A percentile compares a stretch with the other conserved stretches of the same genome.
Evolutionary conservation across 2,888 invertebrate genomes (phyloP).

Genomic region (Callyntrura sp.): DNA sequence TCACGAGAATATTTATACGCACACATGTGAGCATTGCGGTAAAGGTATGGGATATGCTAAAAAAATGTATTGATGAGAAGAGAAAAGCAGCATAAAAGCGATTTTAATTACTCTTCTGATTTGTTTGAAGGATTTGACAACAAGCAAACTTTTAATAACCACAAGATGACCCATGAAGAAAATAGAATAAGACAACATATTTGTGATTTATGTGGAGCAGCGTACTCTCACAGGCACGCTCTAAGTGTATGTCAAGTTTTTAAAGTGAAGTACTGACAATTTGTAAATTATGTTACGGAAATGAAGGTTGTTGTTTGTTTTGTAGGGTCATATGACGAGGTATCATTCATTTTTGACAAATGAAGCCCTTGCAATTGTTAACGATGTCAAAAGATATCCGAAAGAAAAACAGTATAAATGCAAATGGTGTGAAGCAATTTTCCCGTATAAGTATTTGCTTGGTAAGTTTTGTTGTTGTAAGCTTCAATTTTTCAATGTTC

Average conservation of each 20-base stretch:
- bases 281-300: too few relatives aligned
- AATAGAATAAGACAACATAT: slow-evolving; percentile 16
- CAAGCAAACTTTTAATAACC: not conserved
- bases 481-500: not conserved
- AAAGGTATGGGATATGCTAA: slow-evolving; percentile 49
- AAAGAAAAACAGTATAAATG: slow-evolving; percentile 13
- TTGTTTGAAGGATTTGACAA: slow-evolving; percentile 40
- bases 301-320: too few relatives aligned
- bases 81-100: too few relatives aligned
- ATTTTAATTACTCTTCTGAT: too few relatives aligned
- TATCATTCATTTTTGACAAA: not conserved
- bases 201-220: slow-evolving; percentile 52
- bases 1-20: slow-evolving; percentile 40
- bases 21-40: slow-evolving; percentile 54
- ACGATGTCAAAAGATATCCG: slow-evolving; percentile 4
- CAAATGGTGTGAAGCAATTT: slow-evolving; percentile 34
- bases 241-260: slow-evolving; percentile 44
- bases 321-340: slow-evolving; percentile 25
- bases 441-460: slow-evolving; percentile 54
- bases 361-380: not conserved
- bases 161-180: slow-evolving; percentile 9
- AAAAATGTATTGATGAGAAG: too few relatives aligned
- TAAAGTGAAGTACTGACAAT: too few relatives aligned
- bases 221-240: slow-evolving; percentile 30
- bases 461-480: slow-evolving; percentile 21